Percentiles rank a stretch among this genome's conserved stretches.
Evolutionary conservation across 2,888 invertebrate genomes (phyloP).

Genomic region (Listrodromus nycthemerus): DNA sequence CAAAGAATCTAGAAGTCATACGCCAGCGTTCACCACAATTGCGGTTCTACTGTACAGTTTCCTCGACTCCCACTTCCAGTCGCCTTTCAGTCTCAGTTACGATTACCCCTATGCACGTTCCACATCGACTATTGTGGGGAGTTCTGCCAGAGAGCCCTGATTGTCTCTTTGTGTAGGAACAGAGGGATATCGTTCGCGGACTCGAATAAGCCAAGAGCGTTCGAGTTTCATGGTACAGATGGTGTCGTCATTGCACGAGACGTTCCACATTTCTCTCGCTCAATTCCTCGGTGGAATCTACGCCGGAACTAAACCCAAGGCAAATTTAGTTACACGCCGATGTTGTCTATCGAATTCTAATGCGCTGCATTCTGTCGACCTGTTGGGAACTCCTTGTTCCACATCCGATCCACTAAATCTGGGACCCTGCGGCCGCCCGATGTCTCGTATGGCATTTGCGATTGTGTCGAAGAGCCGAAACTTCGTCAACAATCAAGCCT

Average conservation of each 20-base stretch:
- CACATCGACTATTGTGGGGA: not conserved
- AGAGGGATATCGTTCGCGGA: not conserved
- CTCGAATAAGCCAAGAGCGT: not conserved
- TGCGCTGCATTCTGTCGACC: constrained; percentile 7
- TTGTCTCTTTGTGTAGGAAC: constrained; percentile 32
- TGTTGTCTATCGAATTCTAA: constrained; percentile 8
- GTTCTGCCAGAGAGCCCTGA: constrained; percentile 19
- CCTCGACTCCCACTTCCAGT: not conserved
- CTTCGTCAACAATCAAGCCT: not conserved
- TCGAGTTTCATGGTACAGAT: not conserved
- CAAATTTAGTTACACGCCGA: not conserved
- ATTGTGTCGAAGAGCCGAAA: not conserved
- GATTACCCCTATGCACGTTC: constrained; percentile 9
- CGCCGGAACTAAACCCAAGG: not conserved
- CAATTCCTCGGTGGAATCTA: constrained; percentile 8
- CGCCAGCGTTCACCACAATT: not conserved
- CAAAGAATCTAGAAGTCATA: too few species aligned
- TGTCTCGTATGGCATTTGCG: not conserved
- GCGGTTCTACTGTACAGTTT: not conserved
- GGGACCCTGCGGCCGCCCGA: too few species aligned
- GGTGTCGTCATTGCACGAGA: not conserved
- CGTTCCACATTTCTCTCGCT: not conserved
- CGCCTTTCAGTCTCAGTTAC: constrained; percentile 18
- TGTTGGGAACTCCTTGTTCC: constrained; percentile 5
- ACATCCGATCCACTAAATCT: not conserved